A percentile compares a stretch with the other conserved stretches of the same genome.
Conservation (phyloP, 2,797 vertebrate genomes). For the Fistularia commersonii region DNA sequence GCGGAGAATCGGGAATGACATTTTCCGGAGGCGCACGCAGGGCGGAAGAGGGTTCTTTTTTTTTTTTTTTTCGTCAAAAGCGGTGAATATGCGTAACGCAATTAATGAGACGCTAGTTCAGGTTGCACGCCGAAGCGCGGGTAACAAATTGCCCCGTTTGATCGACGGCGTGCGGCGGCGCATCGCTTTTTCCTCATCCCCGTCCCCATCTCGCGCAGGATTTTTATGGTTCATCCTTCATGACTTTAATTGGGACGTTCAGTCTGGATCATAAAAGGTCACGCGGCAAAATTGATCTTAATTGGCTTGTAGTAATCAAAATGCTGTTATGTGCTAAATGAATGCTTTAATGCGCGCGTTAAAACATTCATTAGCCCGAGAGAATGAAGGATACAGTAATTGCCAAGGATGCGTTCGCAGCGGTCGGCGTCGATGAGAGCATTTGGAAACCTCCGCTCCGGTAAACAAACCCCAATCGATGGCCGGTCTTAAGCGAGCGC, state of each 20-base stretch:
- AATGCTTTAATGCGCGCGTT: conserved; percentile 77
- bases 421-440: conserved; percentile 54
- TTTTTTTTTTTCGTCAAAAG: conserved; percentile 58
- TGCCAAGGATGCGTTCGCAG: conserved; percentile 71
- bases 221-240: conserved; percentile 65
- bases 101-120: conserved; percentile 46
- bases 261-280: conserved; percentile 74
- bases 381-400: conserved; percentile 75
- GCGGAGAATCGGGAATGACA: conserved; percentile 53
- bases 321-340: conserved; percentile 78
- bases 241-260: conserved; percentile 73
- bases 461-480: conserved; percentile 57
- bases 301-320: conserved; percentile 79
- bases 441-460: conserved; percentile 50
- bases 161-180: conserved; percentile 24
- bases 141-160: conserved; percentile 49
- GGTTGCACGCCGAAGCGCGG: conserved; percentile 46
- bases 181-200: conserved; percentile 30
- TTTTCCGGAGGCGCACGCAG: conserved; percentile 42
- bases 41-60: conserved; percentile 39
- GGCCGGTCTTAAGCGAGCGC: conserved; percentile 16
- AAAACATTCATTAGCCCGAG: conserved; percentile 76
- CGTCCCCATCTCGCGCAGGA: conserved; percentile 47
- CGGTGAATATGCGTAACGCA: conserved; percentile 60
- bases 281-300: conserved; percentile 75